Conservation (phyloP, 1,140 invertebrate genomes). For the Oreohelix idahoensis region DNA sequence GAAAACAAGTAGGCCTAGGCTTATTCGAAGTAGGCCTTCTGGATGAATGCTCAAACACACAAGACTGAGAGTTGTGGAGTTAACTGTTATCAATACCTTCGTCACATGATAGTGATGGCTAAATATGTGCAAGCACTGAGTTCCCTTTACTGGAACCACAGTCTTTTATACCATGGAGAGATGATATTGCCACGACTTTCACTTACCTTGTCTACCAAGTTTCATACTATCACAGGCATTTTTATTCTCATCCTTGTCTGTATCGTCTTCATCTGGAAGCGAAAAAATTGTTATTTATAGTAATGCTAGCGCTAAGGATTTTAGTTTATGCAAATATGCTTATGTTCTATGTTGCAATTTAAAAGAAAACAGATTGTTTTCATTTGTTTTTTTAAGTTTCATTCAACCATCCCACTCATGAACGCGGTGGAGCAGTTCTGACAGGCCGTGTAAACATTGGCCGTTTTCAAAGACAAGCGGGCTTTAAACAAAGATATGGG, state of each 20-base stretch:
- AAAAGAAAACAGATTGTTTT: not conserved
- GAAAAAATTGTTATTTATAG: not conserved
- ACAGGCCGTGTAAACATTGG: slow-evolving; percentile 32
- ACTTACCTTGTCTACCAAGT: slow-evolving; percentile 45
- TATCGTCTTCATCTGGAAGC: slow-evolving; percentile 50
- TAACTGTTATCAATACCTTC: too few species aligned
- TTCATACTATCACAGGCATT: slow-evolving; percentile 69
- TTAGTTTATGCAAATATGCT: not conserved
- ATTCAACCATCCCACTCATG: not conserved
- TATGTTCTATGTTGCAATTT: not conserved
- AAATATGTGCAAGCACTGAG: too few species aligned
- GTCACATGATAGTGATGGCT: too few species aligned
- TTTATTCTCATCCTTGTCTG: slow-evolving; percentile 49
- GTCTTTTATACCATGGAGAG: too few species aligned
- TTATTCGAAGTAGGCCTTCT: too few species aligned
- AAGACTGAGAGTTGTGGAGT: too few species aligned
- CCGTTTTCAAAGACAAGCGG: not conserved
- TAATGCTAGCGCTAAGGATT: not conserved
- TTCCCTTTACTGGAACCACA: too few species aligned
- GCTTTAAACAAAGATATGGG: not conserved
- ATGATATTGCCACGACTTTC: not conserved
- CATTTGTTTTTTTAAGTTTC: not conserved
- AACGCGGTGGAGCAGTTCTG: slow-evolving; percentile 8
- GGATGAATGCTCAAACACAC: too few species aligned
- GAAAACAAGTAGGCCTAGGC: too few species aligned